Evolutionary conservation across 1,140 invertebrate genomes (phyloP), one percentile per base, ranked within the genome.

Genomic region (Drosophila burlai): DNA sequence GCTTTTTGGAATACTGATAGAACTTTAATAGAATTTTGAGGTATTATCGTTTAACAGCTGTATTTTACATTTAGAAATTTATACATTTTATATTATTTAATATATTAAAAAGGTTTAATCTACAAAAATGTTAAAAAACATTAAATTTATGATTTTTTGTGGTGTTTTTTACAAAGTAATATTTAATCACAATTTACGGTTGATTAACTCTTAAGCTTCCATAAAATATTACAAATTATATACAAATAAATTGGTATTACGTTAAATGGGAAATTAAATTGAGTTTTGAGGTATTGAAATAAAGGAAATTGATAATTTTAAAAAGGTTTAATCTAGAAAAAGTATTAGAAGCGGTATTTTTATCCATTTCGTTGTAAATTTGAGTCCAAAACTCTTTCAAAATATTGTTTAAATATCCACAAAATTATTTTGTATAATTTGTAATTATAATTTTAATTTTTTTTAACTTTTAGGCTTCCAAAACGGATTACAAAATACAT

Each of bases 61-160:
- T 13, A 31, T 29, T 6, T 29, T 3, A 18, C 4, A 13, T 15
- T 36, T 10, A 4, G 21, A 31, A 2, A 2, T 0, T 18, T 50
- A 0, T 2, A 3, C 1, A 13, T 4, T 31, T 0, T 18, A 18
- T 7, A 11, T 15, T 4, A 8, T 18, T 8, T 8, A 4, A 13
- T 4, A 54, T 34, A 34, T 34, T 54, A 2, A 4, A 24, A 26
- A 26, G 6, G 2, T 24, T 24, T 8, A 1, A 24, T 8, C 13
- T 24, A 11, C 1, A 7, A 24, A 24, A 24, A 47, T 47, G 6
- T 11, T 21, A 21, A 18, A 3, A 10, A 10, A 1, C 1, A 2
- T 4, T 11, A 45, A 21, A 18, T 21, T 21, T 43, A 43, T 18
- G 0, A 0, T 2, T 10, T 43, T n/a, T 18, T 43, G n/a, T 18